Evolutionary conservation across 2,797 vertebrate species (phyloP), one percentile per base, ranked within the genome.

Genomic region (Natrix natrix): DNA sequence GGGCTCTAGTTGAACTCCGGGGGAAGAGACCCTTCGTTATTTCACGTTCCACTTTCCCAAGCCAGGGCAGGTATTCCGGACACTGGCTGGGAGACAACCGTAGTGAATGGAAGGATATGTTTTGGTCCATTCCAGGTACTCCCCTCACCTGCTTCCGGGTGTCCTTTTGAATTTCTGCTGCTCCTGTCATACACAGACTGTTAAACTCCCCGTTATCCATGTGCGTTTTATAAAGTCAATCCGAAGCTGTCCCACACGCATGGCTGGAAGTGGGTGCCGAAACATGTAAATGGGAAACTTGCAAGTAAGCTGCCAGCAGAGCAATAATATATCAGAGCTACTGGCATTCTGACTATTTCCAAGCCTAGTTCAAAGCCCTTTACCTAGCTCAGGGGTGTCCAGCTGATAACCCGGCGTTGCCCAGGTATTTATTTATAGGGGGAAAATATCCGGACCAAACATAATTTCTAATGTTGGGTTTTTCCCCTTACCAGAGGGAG

Each of bases 81-180:
- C 99, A 99, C 97, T 99, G 98, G 99, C 97, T 99, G 87, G 98
- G 98, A 3, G 98, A 99, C 97, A 99, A 99, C 97, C 95, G 95
- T 89, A 99, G 98, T 94, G 97, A 97, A 86, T 99, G 98, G 99
- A 98, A 98, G 95, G 98, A 99, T 94, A 96, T 99, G 95, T 97
- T 96, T 91, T 97, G 97, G 48, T 99, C 98, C 11, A 98, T 99
- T 93, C 95, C 98, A 97, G 99, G 98, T 99, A 59, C 4, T 37
- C 48, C 48, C 1, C 37, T 48, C 74, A 24, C 0, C 43, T 48
- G 74, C 74, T 83, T 22, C 4, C 3, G 37, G 74, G 1, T 24
- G 37, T 48, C 24, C n/a, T 83, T 48, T 48, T 24, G 20, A 83
- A 24, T 5, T 24, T 83, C 37, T 83, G 74, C 37, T 48, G 20